Percentiles rank a stretch among this genome's conserved stretches.
Conservation (phyloP, 2,888 invertebrate species). For the Prosopocoilus inquinatus region DNA sequence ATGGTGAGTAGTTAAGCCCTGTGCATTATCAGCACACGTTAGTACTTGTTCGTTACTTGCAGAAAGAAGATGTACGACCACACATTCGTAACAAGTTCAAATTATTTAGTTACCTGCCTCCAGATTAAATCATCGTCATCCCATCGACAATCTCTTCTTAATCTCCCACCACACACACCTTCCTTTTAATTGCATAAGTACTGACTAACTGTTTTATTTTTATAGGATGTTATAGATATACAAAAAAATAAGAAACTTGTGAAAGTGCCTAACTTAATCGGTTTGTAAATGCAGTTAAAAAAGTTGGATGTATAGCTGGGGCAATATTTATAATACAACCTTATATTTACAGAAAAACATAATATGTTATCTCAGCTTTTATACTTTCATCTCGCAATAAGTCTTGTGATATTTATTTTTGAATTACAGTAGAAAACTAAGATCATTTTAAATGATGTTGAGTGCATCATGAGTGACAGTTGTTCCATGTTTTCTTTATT, state of each 20-base stretch:
- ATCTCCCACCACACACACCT: background rate
- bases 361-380: no score
- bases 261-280: slow-evolving; percentile 35
- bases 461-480: no score
- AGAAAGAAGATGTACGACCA: slow-evolving; percentile 91
- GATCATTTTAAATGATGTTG: no score
- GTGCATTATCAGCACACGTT: no score
- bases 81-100: slow-evolving; percentile 88
- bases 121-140: slow-evolving; percentile 60
- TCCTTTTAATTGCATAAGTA: slow-evolving; percentile 29
- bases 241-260: slow-evolving; percentile 20
- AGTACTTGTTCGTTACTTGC: slow-evolving; percentile 43
- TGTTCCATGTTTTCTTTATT: no score
- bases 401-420: no score
- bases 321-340: slow-evolving; percentile 13
- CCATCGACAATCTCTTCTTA: slow-evolving; percentile 31
- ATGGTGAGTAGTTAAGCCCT: slow-evolving; percentile 61
- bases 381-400: no score
- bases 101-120: slow-evolving; percentile 84
- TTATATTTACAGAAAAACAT: no score
- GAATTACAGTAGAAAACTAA: no score
- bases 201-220: slow-evolving; percentile 35
- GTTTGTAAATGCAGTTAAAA: background rate
- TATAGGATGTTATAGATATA: slow-evolving; percentile 11
- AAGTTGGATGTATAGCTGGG: background rate